Percentiles rank a stretch among this genome's conserved stretches.
These are phyloP conservation scores for Pantala flavescens DNA, from an alignment of 1,140 invertebrate species.

Conservation along the genomic window DNA sequence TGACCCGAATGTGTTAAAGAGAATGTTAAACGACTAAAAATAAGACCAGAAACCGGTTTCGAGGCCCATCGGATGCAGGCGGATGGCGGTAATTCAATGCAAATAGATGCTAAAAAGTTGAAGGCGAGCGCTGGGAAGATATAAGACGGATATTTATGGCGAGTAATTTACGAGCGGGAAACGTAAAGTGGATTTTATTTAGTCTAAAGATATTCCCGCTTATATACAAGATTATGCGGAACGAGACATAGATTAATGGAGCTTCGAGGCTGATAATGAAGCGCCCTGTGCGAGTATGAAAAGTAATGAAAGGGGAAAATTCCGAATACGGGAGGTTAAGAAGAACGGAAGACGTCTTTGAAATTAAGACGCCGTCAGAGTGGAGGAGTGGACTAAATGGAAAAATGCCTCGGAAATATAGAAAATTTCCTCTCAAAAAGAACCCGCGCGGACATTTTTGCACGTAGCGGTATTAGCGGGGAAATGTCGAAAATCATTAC, in stretches of 20 bases:
- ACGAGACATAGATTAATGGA: neutral
- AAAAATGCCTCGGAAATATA: too few relatives aligned
- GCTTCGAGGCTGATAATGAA: neutral
- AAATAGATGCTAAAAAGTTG: conserved; percentile 8
- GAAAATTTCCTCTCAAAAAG: too few relatives aligned
- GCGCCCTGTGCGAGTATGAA: neutral
- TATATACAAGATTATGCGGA: neutral
- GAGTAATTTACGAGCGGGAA: conserved; percentile 4
- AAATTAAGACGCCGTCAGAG: too few relatives aligned
- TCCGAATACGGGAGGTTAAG: too few relatives aligned
- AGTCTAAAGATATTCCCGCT: neutral
- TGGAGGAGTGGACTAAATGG: too few relatives aligned
- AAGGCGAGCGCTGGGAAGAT: neutral
- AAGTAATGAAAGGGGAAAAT: too few relatives aligned
- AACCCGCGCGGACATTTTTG: too few relatives aligned
- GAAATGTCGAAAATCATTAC: too few relatives aligned
- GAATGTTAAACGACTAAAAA: neutral
- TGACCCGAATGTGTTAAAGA: neutral
- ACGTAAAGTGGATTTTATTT: neutral
- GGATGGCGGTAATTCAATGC: neutral
- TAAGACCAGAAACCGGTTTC: neutral
- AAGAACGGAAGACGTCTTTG: too few relatives aligned
- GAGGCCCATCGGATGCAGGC: neutral
- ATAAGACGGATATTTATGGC: neutral
- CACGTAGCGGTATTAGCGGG: too few relatives aligned